Base-by-base conservation (phyloP, 1,140 invertebrate genomes). In the Pseudomyrmex gracilis region DNA sequence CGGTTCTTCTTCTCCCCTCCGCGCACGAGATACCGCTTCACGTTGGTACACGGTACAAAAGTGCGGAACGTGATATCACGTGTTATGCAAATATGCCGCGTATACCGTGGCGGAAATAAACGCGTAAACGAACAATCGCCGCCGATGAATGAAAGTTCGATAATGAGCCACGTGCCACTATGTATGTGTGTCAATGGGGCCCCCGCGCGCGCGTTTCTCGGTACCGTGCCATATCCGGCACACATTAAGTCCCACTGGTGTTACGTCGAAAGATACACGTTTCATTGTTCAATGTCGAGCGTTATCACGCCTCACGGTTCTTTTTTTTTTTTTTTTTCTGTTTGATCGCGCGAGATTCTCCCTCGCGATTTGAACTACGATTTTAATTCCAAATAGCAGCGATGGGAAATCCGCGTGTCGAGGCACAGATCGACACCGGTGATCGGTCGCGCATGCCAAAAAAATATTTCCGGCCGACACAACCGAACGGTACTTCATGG, bases 101-200 rank as follows among this genome's bases (percentile, higher is more conserved):
- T 17, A 55, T 20, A 67, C 53, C 66, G 8, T 71, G 60, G 43
- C 76, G 43, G 43, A 80, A 78, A 70, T n/a, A 22, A 58, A 49
- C 53, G 24, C 5, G 10, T 13, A 55, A 64, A 64, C 15, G 34
- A 78, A 70, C 51, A 49, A 80, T 20, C n/a, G 5, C 12, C 43
- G n/a, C 20, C 20, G n/a, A 15, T 80, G 53, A 80, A 80, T 80
- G 43, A 70, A 80, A 80, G 66, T 70, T 71, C 34, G 67, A 71
- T 71, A 49, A 78, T 70, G 64, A 80, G 76, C 53, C 43, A 20
- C 51, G 53, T 43, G 61, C 22, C 8, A 34, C 34, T 34, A 12
- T 60, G 34, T 60, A 71, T 80, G 12, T 80, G n/a, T 80, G 66
- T 71, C 76, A 71, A 80, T 24, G 55, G 53, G 43, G 12, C 45